Evolutionary conservation across 2,888 invertebrate species (phyloP).

Genomic region (Scaptomyza parva): DNA sequence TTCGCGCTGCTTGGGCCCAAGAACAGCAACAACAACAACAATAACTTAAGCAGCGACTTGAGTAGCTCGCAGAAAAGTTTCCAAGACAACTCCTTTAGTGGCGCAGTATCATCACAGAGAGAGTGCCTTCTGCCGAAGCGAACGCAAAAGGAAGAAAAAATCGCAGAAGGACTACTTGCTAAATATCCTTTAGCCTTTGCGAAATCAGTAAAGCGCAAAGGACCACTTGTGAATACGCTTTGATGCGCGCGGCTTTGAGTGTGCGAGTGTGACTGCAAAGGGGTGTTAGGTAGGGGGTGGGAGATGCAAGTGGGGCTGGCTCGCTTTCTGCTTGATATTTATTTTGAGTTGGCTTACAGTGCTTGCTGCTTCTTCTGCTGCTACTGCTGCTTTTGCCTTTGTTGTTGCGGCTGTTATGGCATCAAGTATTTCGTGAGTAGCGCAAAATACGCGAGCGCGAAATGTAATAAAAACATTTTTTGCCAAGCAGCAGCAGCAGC

Average conservation of each 20-base stretch:
- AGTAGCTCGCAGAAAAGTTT: slow-evolving; percentile 79
- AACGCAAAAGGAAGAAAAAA: slow-evolving; percentile 19
- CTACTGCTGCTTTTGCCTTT: slow-evolving; percentile 23
- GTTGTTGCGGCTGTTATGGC: slow-evolving; percentile 60
- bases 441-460: slow-evolving; percentile 80
- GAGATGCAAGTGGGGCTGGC: slow-evolving; percentile 10
- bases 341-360: slow-evolving; percentile 61
- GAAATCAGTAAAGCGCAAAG: slow-evolving; percentile 82
- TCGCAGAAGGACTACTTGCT: slow-evolving; percentile 71
- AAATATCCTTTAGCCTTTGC: slow-evolving; percentile 77
- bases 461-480: slow-evolving; percentile 84
- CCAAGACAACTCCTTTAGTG: slow-evolving; percentile 82
- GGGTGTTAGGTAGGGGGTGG: neutral
- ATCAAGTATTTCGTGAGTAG: slow-evolving; percentile 79
- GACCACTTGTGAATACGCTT: slow-evolving; percentile 82
- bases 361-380: neutral
- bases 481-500: slow-evolving; percentile 39
- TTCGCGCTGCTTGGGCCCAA: slow-evolving; percentile 42
- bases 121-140: slow-evolving; percentile 24
- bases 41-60: slow-evolving; percentile 72
- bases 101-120: slow-evolving; percentile 32
- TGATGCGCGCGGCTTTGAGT: slow-evolving; percentile 77
- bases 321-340: slow-evolving; percentile 60
- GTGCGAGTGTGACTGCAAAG: slow-evolving; percentile 65
- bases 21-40: slow-evolving; percentile 66